Conservation (phyloP, 1,140 invertebrate genomes). For the Stratiolaelaps scimitus region DNA sequence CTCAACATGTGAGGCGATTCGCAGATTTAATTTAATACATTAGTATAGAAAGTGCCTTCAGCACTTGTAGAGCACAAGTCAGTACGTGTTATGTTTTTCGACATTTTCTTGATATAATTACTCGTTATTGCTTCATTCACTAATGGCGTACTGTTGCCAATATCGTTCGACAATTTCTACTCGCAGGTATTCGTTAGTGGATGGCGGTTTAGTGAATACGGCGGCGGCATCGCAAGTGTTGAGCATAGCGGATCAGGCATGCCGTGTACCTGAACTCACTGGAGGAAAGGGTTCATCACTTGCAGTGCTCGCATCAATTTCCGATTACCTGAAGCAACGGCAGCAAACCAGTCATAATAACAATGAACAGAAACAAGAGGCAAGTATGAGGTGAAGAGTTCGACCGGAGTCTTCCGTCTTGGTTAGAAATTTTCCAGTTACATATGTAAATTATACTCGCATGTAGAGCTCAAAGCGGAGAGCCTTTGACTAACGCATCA, state of each 20-base stretch:
- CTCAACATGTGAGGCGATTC: neutral
- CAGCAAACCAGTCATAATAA: no score
- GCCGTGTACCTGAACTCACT: neutral
- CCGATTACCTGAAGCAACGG: neutral
- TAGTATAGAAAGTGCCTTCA: no score
- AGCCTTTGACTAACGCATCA: neutral
- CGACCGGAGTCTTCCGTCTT: neutral
- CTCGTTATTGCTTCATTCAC: neutral
- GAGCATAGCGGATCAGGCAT: neutral
- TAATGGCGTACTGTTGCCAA: neutral
- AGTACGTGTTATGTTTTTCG: no score
- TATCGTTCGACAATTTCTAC: neutral
- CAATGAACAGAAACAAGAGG: no score
- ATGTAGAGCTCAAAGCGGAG: neutral
- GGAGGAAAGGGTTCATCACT: slow-evolving; percentile 4
- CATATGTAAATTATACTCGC: neutral
- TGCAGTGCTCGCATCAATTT: neutral
- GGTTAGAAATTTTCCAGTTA: neutral
- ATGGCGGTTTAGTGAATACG: no score
- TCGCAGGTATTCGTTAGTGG: no score
- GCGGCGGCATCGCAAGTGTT: neutral
- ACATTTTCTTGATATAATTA: neutral
- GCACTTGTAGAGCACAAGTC: no score
- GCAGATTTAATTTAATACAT: neutral
- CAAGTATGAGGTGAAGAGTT: neutral